These are phyloP conservation scores for Labeo rohita DNA, from an alignment of 2,113 vertebrate genomes.

Conservation along the genomic window DNA sequence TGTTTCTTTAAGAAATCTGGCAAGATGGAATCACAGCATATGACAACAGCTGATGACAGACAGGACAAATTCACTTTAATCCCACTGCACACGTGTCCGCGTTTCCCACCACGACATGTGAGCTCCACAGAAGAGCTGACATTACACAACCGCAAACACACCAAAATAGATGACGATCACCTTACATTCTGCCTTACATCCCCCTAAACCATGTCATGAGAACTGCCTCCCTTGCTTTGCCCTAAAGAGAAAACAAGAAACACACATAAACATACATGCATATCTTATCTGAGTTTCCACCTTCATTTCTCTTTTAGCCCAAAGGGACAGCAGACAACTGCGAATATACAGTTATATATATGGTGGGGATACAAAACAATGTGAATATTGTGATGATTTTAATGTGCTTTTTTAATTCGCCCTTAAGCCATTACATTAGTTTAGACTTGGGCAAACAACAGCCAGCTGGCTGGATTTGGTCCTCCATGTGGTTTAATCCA, in stretches of 20 bases:
- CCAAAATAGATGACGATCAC: constrained; percentile 12
- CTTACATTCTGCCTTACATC: not conserved
- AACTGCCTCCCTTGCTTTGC: not conserved
- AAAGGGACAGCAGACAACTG: not conserved
- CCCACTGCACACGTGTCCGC: not conserved
- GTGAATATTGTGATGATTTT: not conserved
- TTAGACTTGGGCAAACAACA: not conserved
- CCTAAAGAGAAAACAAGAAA: not conserved
- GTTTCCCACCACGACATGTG: not conserved
- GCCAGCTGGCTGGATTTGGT: not conserved
- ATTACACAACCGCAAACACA: constrained; percentile 12
- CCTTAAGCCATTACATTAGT: not conserved
- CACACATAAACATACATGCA: not conserved
- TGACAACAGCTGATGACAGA: not conserved
- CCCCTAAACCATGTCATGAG: not conserved
- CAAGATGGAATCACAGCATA: not conserved
- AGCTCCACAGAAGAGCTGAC: constrained; percentile 4
- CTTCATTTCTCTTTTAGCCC: not conserved
- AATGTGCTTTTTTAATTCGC: not conserved
- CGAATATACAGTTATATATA: not conserved
- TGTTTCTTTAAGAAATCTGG: not conserved
- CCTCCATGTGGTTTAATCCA: not conserved
- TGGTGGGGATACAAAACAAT: not conserved
- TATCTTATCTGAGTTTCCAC: no score
- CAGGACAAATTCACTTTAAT: not conserved